Base-by-base conservation (phyloP, 2,888 invertebrate genomes). In the Mamestra brassicae region DNA sequence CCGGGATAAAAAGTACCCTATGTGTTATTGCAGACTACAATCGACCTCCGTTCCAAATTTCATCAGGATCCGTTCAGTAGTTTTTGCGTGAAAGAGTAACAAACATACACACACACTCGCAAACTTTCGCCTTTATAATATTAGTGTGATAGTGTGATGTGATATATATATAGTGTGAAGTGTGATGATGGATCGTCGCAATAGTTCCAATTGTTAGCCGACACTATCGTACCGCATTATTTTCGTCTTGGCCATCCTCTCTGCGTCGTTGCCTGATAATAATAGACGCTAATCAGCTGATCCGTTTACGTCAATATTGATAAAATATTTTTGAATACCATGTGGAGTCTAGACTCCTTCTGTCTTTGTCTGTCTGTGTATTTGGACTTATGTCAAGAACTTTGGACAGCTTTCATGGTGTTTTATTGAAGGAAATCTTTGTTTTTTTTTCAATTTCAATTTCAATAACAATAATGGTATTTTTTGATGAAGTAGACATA, bases 271-370 rank as follows among this genome's bases (percentile, higher is more conserved):
- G 84, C 58, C 26, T 13, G 36, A 13, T 80, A 75, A 80, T 80
- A 65, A 71, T 84, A 84, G 54, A 17, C 5, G 6, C 1, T 80
- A 80, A 81, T 84, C 81, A 81, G 81, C 84, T 81, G 81, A 81
- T 81, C 47, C n/a, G 1, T 84, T 65, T 74, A 74, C 65, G 76
- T 84, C 71, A 83, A 82, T 78, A 55, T 60, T 80, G 65, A 80
- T 78, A 17, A 80, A 71, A 61, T 62, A 62, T 55, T 62, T 69
- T 62, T 58, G 36, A 47, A 52, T 67, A 74, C 3, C 17, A 36
- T 75, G 5, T 26, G 8, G 34, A 63, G 60, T 76, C 65, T 54
- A 65, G 65, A 79, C 62, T 57, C 5, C 3, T 45, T 60, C 42
- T 45, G 2, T 61, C 75, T 74, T 26, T n/a, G 13, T 81, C 52